phyloP scores from a whole-genome alignment of 2,797 vertebrate genomes.

The Rhinogobio ventralis region DNA sequence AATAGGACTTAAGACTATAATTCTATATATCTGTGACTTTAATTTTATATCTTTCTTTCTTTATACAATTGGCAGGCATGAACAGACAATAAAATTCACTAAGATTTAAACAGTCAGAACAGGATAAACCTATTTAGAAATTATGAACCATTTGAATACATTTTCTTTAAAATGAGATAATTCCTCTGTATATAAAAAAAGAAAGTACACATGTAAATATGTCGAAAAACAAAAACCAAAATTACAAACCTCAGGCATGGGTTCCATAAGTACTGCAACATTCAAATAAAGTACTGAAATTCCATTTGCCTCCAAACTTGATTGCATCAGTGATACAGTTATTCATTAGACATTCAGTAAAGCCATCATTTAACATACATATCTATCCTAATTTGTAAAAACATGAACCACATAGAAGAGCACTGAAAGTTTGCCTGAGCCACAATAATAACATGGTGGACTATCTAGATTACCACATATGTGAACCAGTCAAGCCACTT shows the following conservation, averaged over 20 bases:
- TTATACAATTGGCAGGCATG: conserved; percentile 74
- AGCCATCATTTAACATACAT: conserved; percentile 31
- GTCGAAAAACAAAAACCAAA: not conserved
- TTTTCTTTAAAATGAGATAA: conserved; percentile 65
- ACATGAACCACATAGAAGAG: conserved; percentile 39
- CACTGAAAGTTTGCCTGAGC: conserved; percentile 32
- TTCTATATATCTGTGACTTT: conserved; percentile 63
- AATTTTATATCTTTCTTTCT: conserved; percentile 67
- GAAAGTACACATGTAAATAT: conserved; percentile 30
- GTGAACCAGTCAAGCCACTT: conserved; percentile 32
- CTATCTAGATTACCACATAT: conserved; percentile 37
- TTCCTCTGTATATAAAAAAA: conserved; percentile 63
- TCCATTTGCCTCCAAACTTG: not conserved
- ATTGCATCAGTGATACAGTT: conserved; percentile 33
- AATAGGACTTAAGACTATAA: conserved; percentile 64
- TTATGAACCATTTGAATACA: conserved; percentile 60
- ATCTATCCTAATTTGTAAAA: conserved; percentile 24
- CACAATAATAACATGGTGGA: conserved; percentile 41
- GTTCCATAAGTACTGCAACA: conserved; percentile 8
- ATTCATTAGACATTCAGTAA: conserved; percentile 46
- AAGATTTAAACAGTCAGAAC: conserved; percentile 61
- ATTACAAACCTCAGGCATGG: conserved; percentile 29
- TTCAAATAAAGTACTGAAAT: conserved; percentile 12
- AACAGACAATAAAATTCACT: conserved; percentile 71
- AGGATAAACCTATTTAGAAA: conserved; percentile 68